Evolutionary conservation across 2,888 invertebrate genomes (phyloP).

Genomic region (Monochamus alternatus): DNA sequence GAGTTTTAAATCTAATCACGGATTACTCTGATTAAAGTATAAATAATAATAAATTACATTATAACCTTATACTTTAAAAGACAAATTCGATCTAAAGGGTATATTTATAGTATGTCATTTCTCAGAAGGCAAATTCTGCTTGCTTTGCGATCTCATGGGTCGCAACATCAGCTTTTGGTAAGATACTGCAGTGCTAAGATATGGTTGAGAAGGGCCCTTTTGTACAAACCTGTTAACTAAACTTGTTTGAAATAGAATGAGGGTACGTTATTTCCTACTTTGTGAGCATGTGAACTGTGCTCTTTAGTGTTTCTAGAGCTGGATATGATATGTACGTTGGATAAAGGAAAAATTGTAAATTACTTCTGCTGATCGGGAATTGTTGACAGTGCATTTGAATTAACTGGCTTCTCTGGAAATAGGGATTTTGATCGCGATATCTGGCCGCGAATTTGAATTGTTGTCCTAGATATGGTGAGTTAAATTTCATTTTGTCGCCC

Average conservation of each 20-base stretch:
- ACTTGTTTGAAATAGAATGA: constrained; percentile 25
- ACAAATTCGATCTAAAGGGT: no score
- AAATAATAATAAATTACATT: no score
- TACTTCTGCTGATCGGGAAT: constrained; percentile 27
- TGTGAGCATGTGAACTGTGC: not conserved
- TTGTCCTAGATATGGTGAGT: no score
- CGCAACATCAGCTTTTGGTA: not conserved
- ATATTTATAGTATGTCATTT: no score
- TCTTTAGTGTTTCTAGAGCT: not conserved
- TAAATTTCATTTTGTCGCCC: no score
- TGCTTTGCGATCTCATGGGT: no score
- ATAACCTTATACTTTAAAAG: no score
- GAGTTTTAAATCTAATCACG: no score
- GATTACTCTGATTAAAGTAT: no score
- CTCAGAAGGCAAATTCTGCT: no score
- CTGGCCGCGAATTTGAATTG: not conserved
- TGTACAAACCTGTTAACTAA: constrained; percentile 23
- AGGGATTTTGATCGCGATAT: not conserved
- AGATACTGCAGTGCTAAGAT: not conserved
- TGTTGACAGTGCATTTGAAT: constrained; percentile 6
- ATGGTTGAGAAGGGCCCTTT: constrained; percentile 4
- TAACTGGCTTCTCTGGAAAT: not conserved
- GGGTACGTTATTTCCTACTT: constrained; percentile 21
- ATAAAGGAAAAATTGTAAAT: constrained; percentile 28
- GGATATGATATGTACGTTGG: constrained; percentile 17